Evolutionary conservation across 92 coral and sea anemone species (phyloP).

Genomic region (Palythoa heliodiscus): DNA sequence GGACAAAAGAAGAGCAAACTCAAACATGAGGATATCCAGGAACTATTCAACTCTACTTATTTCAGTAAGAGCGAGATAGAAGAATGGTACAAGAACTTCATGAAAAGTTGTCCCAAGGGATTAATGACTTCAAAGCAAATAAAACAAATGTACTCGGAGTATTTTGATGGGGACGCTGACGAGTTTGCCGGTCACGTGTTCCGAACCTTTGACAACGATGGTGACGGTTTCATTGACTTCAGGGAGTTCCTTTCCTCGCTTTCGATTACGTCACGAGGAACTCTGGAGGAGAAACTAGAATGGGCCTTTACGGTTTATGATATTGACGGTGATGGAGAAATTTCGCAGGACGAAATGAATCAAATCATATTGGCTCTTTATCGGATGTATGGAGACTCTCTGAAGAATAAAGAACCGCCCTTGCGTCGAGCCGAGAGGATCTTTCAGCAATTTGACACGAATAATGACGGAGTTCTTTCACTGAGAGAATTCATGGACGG

Average conservation of each 20-base stretch:
- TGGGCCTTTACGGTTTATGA: slow-evolving; percentile 97
- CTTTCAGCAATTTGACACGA: slow-evolving; percentile 78
- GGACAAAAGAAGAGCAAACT: slow-evolving; percentile 86
- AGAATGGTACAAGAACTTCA: slow-evolving; percentile 93
- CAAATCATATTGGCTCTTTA: slow-evolving; percentile 75
- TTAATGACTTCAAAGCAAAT: slow-evolving; percentile 74
- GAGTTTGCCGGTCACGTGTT: slow-evolving; percentile 92
- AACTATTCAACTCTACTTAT: slow-evolving; percentile 77
- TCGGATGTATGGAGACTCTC: slow-evolving; percentile 69
- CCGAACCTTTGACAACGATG: slow-evolving; percentile 88
- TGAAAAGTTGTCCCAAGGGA: slow-evolving; percentile 93
- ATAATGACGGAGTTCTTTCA: slow-evolving; percentile 83
- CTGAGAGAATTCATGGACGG: slow-evolving; percentile 87
- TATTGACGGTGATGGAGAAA: slow-evolving; percentile 86
- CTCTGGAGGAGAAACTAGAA: slow-evolving; percentile 89
- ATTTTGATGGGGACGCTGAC: slow-evolving; percentile 92
- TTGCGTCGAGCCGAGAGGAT: slow-evolving; percentile 81
- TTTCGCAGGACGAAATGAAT: slow-evolving; percentile 88
- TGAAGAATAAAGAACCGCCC: slow-evolving; percentile 67
- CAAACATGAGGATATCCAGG: slow-evolving; percentile 73
- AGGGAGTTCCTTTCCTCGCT: slow-evolving; percentile 91
- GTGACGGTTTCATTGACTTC: slow-evolving; percentile 88
- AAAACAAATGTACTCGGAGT: slow-evolving; percentile 83
- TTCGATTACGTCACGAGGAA: slow-evolving; percentile 92
- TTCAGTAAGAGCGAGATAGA: slow-evolving; percentile 80